These are phyloP conservation scores for Vidua macroura DNA, from an alignment of 2,113 vertebrate species.

Conservation along the genomic window DNA sequence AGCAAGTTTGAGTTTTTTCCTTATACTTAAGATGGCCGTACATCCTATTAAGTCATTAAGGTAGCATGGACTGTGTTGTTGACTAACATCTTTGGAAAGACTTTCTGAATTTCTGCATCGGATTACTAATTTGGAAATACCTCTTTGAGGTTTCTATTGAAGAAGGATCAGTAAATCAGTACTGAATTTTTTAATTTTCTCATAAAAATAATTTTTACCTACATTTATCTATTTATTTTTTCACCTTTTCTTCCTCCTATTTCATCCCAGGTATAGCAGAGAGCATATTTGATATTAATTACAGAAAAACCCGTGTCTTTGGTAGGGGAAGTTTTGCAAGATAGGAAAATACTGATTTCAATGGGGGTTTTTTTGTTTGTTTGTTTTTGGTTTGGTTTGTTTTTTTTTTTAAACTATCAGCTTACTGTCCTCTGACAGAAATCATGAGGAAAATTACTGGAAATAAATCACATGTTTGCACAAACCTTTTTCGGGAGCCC, in stretches of 20 bases:
- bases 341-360: neutral
- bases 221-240: neutral
- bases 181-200: neutral
- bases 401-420: neutral
- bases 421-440: neutral
- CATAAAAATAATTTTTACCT: neutral
- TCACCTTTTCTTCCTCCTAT: neutral
- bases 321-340: neutral
- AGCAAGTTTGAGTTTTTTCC: fast-evolving
- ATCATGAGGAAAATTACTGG: neutral
- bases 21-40: neutral
- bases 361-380: neutral
- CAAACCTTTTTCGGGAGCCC: neutral
- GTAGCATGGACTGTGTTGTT: neutral
- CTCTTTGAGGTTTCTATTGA: neutral
- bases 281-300: neutral
- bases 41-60: neutral
- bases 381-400: too few species aligned
- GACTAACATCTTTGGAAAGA: neutral
- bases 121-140: neutral
- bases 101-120: neutral
- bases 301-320: neutral
- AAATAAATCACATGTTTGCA: neutral
- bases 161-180: neutral
- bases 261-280: neutral